A percentile compares a stretch with the other conserved stretches of the same genome.
These are phyloP conservation scores for Myrmecobius fasciatus DNA, from an alignment of 2,113 vertebrate genomes.

Conservation along the genomic window DNA sequence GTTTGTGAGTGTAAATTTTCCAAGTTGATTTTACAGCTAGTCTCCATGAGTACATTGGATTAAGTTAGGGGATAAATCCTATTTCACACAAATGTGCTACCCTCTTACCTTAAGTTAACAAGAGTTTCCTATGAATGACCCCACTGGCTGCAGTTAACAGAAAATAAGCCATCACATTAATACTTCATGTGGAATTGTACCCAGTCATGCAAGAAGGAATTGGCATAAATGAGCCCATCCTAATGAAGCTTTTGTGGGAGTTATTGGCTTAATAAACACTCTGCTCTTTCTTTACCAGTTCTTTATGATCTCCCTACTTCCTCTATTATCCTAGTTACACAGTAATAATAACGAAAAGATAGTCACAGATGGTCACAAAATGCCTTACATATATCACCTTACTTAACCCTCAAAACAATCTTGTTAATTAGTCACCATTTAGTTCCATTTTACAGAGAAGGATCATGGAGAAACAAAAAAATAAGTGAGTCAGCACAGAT, in stretches of 20 bases:
- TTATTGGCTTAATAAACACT: neutral
- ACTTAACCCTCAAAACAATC: neutral
- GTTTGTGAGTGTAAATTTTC: slow-evolving; percentile 33
- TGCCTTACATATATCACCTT: neutral
- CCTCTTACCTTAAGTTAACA: slow-evolving; percentile 29
- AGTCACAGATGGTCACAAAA: neutral
- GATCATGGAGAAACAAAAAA: neutral
- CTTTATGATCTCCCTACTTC: neutral
- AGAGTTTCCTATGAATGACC: slow-evolving; percentile 28
- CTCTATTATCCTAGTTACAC: neutral
- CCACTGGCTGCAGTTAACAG: neutral
- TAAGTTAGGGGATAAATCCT: neutral
- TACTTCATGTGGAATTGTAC: neutral
- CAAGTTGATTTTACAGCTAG: slow-evolving; percentile 47
- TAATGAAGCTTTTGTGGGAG: neutral
- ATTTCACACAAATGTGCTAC: neutral
- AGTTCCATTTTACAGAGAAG: neutral
- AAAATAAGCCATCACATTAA: slow-evolving; percentile 17
- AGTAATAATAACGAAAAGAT: neutral
- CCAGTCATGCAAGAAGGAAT: neutral
- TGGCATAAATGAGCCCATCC: neutral
- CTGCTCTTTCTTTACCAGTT: neutral
- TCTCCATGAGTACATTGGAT: neutral
- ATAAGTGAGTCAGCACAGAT: neutral
- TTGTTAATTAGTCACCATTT: neutral